Base-by-base conservation (phyloP, 2,888 invertebrate species). In the Hirtodrosophila cameraria region DNA sequence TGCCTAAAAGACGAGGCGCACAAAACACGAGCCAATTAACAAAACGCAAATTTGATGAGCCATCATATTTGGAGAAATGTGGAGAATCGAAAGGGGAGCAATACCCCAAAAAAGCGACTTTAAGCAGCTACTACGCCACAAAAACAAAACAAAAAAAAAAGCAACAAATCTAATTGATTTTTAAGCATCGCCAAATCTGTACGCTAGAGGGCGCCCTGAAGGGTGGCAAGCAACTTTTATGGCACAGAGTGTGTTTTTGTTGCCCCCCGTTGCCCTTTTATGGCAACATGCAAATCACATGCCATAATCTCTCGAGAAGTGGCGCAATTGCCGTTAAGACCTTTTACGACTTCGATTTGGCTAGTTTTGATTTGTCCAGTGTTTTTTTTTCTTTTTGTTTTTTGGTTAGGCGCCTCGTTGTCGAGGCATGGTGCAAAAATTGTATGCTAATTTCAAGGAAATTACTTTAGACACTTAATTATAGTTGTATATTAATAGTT, bases 391-490 rank as follows among this genome's bases (percentile, higher is more conserved):
- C 41, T 61, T 68, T 62, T 64, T 75, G 72, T 28, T 43, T 64
- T 68, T 62, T 65, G 83, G 75, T 28, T 31, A 30, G 72, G 62
- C 79, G 75, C 76, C 64, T 53, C 43, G 23, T 46, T 60, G n/a
- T 68, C n/a, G 1, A 33, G 74, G 68, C 38, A 39, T 49, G 28
- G 28, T 54, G 66, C 70, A 45, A 57, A 75, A 73, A 75, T 43
- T 39, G 31, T 49, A 86, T 81, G 80, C 60, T 76, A 83, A 81
- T 81, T 74, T 59, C 60, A 73, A 75, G 64, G 67, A 59, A 83
- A 86, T 73, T 62, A 68, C 43, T 16, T 9, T 27, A 49, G 15
- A 48, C 69, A 52, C 33, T 66, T 70, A 75, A 73, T 75, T 75
- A 66, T 38, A 43, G 13, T 7, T 5, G 28, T 39, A 41, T 46